Base-by-base conservation (phyloP, 2,113 vertebrate genomes). In the Hippolais icterina region DNA sequence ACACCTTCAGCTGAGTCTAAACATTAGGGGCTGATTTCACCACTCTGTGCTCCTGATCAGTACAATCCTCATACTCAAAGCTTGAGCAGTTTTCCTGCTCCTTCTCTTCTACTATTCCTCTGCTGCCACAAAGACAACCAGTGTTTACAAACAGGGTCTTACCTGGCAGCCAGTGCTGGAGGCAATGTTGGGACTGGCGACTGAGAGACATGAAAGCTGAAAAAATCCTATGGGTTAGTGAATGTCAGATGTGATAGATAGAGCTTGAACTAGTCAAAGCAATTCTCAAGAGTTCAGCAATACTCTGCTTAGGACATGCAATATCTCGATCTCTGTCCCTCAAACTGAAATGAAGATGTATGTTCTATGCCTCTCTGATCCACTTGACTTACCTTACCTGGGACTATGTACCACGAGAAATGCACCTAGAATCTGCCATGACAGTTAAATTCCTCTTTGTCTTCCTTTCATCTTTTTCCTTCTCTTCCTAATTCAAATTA, bases 211-310 rank as follows among this genome's bases (percentile, higher is more conserved):
- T 47, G 52, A 93, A 94, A 91, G 82, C 31, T 85, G 53, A 87
- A 91, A 86, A 93, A 91, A 42, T 74, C 63, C 59, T 27, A 10
- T 5, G 8, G 44, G 63, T 93, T 90, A 80, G 76, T 78, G 83
- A 89, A 61, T 87, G 91, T 96, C 96, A 97, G 49, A 92, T 78
- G 47, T 96, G 96, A 97, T 95, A 93, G 81, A 97, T 82, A 88
- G 94, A 76, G 47, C 77, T 52, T 96, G 87, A 95, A 89, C 81
- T 87, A 95, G 85, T 90, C 90, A 90, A 89, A 81, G 65, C 41
- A 87, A 68, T 96, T 95, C 44, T 83, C 82, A 92, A 85, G 69
- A 82, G 75, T 94, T 97, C 93, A 95, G 94, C 91, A 95, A 42
- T 85, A 61, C 63, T 80, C 66, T 96, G 82, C 60, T 93, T 90